Evolutionary conservation across 1,140 invertebrate genomes (phyloP), one percentile per base, ranked within the genome.

Genomic region (Papilio machaon): DNA sequence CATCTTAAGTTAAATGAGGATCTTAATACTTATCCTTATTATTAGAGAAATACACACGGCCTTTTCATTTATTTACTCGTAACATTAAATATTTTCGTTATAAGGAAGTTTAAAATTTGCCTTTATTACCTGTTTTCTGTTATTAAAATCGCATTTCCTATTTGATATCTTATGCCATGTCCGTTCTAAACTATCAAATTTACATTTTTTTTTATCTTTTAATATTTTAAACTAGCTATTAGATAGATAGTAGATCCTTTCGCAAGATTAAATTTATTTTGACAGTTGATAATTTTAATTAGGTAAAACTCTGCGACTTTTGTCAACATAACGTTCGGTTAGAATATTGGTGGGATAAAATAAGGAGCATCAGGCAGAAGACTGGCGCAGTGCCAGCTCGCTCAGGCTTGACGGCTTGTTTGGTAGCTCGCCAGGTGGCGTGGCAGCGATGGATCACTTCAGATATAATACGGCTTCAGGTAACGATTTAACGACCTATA

Each of bases 401-500:
- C 38, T 46, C 77, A 19, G 35, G 58, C 30, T 58, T 79, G 77
- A 79, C 54, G 77, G 60, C 77, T 67, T 79, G 46, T 79, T 79
- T 79, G 77, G 77, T 79, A 46, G 30, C 43, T 60, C 54, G 77
- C 77, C 77, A 79, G 46, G 58, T 38, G 35, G 47, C n/a, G 47
- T 47, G 77, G 77, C 77, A 79, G 77, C 9, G 47, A 79, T 79
- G 77, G 58, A 79, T 79, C 58, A 64, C 77, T 79, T 67, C 77
- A 79, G 77, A n/a, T 67, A 47, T 67, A 49, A 76, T 76, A n/a
- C 7, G 47, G 60, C 9, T 67, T 67, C 77, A 79, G 77, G 77
- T 79, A 79, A 79, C 77, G 54, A 35, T 67, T 79, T 79, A 78
- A 58, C 52, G 52, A 78, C 52, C 75, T 38, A 54, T 76, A 38